phyloP scores from a whole-genome alignment of 2,797 vertebrate species.

The Pseudochromis fuscus region DNA sequence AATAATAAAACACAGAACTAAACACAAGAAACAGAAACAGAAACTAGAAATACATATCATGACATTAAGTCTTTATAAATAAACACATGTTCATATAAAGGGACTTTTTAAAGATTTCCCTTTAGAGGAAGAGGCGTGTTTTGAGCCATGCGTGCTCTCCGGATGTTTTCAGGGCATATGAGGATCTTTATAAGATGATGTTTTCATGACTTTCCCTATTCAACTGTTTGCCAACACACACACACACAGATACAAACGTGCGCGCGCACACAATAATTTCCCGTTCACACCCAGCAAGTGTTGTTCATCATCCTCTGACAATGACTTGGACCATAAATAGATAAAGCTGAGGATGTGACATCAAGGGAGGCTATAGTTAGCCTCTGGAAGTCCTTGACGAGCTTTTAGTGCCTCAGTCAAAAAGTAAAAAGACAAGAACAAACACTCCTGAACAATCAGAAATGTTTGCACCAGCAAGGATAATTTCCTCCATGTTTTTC shows the following conservation, averaged over 20 bases:
- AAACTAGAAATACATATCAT: too few species aligned
- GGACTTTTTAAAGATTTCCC: too few species aligned
- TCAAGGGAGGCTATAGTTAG: slow-evolving; percentile 30
- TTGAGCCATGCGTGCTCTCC: too few species aligned
- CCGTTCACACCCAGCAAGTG: slow-evolving; percentile 33
- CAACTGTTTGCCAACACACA: slow-evolving; percentile 28
- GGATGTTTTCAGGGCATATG: not conserved
- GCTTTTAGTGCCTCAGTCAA: not conserved
- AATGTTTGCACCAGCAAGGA: not conserved
- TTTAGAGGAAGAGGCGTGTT: too few species aligned
- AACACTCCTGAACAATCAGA: not conserved
- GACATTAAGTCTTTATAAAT: too few species aligned
- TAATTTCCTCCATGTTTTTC: slow-evolving; percentile 5
- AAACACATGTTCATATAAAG: too few species aligned
- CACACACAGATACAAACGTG: too few species aligned
- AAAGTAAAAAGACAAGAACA: not conserved
- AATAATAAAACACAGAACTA: too few species aligned
- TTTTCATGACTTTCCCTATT: not conserved
- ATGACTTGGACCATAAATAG: slow-evolving; percentile 55
- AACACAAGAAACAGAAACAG: too few species aligned
- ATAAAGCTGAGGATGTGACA: slow-evolving; percentile 41
- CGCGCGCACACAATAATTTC: slow-evolving; percentile 34
- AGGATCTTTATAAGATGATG: not conserved
- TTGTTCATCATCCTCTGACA: slow-evolving; percentile 44
- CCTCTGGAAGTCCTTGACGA: slow-evolving; percentile 40